phyloP scores from a whole-genome alignment of 2,888 invertebrate genomes.

The Sicus ferrugineus region DNA sequence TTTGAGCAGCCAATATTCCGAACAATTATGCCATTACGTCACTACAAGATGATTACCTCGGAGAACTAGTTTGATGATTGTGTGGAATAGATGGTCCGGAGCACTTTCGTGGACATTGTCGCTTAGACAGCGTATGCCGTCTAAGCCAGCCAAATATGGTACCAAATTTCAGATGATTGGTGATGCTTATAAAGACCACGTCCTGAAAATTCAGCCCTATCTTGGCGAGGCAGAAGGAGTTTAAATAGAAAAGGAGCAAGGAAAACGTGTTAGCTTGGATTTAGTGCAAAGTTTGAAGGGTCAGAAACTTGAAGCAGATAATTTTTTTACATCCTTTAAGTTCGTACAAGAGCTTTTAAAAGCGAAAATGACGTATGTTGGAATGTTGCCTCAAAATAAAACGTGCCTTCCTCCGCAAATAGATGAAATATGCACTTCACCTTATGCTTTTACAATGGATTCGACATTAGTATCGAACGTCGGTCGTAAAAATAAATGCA shows the following conservation, averaged over 20 bases:
- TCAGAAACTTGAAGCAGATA: not conserved
- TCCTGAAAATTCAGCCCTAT: constrained; percentile 2
- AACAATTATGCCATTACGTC: not conserved
- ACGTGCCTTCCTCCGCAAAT: constrained; percentile 1
- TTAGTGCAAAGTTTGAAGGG: constrained; percentile 1
- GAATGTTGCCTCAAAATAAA: not conserved
- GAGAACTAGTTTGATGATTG: not conserved
- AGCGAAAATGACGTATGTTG: not conserved
- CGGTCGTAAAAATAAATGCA: not conserved
- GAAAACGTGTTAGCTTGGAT: not conserved
- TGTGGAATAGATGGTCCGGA: not conserved
- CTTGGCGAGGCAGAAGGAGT: constrained; percentile 5
- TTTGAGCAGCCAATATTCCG: not conserved
- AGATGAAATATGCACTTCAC: constrained; percentile 42
- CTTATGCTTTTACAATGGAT: not conserved
- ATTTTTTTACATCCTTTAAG: not conserved
- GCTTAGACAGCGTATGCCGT: not conserved
- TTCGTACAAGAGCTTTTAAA: constrained; percentile 1
- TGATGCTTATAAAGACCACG: not conserved
- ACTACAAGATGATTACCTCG: not conserved
- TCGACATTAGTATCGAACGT: not conserved
- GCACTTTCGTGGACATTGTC: not conserved
- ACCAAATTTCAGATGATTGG: not conserved
- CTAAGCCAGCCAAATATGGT: constrained; percentile 1
- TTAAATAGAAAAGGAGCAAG: constrained; percentile 8